phyloP scores from a whole-genome alignment of 2,888 invertebrate genomes.

The Clistopyga incitator region DNA sequence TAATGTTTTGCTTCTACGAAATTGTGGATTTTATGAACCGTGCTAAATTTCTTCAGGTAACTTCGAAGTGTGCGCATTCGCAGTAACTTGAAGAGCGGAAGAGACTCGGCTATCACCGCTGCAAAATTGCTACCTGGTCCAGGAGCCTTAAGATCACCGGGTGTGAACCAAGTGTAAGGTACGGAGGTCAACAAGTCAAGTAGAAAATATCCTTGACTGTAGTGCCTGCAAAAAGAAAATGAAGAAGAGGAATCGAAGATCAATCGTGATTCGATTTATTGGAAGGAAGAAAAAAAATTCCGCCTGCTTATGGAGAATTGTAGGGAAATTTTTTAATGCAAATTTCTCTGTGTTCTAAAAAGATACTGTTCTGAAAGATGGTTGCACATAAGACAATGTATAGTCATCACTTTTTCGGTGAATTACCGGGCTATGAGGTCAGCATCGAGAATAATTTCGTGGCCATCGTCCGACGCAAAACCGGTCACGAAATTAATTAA shows the following conservation, averaged over 20 bases:
- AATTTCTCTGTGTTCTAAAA: too few relatives aligned
- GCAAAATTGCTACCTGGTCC: conserved; percentile 70
- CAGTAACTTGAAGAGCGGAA: conserved; percentile 76
- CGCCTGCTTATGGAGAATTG: too few relatives aligned
- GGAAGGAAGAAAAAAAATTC: too few relatives aligned
- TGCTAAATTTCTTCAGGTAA: conserved; percentile 72
- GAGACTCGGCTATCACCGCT: conserved; percentile 72
- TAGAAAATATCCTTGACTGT: conserved; percentile 78
- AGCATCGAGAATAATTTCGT: conserved; percentile 76
- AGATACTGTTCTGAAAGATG: too few relatives aligned
- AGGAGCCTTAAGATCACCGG: conserved; percentile 62
- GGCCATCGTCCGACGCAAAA: conserved; percentile 72
- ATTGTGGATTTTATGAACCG: conserved; percentile 67
- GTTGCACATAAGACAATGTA: background rate
- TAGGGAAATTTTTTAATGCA: too few relatives aligned
- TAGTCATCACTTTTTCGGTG: background rate
- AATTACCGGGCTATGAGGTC: conserved; percentile 72
- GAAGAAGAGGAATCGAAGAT: background rate
- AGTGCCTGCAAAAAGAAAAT: conserved; percentile 77
- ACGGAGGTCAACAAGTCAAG: conserved; percentile 80
- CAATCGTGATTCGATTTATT: too few relatives aligned
- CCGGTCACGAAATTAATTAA: conserved; percentile 81
- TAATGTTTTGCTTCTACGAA: background rate
- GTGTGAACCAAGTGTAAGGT: conserved; percentile 76
- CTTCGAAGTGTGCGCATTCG: conserved; percentile 73